phyloP scores from a whole-genome alignment of 30 jellyfish, hydroid and myxozoan species.

The Hydractinia echinata region DNA sequence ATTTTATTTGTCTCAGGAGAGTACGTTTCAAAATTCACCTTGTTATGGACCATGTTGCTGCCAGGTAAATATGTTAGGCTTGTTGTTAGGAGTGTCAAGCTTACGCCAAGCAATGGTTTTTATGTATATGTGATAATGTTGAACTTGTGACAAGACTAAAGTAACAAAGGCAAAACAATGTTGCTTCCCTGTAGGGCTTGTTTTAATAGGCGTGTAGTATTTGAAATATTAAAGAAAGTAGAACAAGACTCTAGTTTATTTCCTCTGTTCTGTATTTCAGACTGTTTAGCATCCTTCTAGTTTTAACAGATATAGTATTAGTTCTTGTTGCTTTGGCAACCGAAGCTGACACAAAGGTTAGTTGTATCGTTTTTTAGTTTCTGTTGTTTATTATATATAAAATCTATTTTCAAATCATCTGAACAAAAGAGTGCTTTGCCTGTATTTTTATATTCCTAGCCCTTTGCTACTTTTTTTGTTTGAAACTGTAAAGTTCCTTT shows the following conservation, averaged over 20 bases:
- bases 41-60: constrained; percentile 72
- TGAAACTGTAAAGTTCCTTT: too few species aligned
- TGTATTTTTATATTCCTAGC: too few species aligned
- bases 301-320: constrained; percentile 56
- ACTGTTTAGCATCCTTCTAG: constrained; percentile 64
- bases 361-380: not conserved
- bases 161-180: not conserved
- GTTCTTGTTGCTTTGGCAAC: constrained; percentile 59
- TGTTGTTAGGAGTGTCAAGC: too few species aligned
- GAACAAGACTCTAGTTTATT: too few species aligned
- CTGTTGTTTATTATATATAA: too few species aligned
- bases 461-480: too few species aligned
- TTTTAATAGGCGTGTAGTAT: not conserved
- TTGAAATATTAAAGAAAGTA: too few species aligned
- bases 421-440: too few species aligned
- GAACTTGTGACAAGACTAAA: too few species aligned
- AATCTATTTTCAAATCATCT: too few species aligned
- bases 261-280: constrained; percentile 5
- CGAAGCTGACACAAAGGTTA: constrained; percentile 31
- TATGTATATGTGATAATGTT: too few species aligned
- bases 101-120: too few species aligned
- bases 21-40: constrained; percentile 57
- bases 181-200: not conserved
- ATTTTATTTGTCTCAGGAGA: constrained; percentile 26
- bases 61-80: constrained; percentile 33